These are phyloP conservation scores for Polydrusus cervinus DNA, from an alignment of 2,888 invertebrate genomes.

Conservation along the genomic window DNA sequence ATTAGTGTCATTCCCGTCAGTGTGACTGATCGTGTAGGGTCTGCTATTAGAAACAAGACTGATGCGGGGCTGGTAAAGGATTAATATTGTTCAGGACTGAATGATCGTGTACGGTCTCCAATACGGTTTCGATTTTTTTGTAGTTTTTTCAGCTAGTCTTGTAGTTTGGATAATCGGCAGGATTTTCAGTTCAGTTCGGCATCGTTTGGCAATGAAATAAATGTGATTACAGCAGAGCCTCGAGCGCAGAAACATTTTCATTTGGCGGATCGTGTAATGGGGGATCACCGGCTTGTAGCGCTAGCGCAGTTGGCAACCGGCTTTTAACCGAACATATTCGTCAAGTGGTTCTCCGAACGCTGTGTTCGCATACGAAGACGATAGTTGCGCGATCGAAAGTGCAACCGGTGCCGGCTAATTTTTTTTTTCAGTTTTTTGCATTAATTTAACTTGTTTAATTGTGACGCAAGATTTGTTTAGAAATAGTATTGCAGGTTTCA, in stretches of 20 bases:
- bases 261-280: conserved; percentile 33
- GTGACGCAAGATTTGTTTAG: background rate
- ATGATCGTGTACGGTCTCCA: too few relatives aligned
- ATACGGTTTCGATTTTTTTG: background rate
- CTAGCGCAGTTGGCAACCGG: conserved; percentile 45
- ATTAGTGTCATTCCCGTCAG: too few relatives aligned
- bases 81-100: too few relatives aligned
- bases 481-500: background rate
- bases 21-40: too few relatives aligned
- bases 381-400: conserved; percentile 18
- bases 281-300: conserved; percentile 29
- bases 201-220: conserved; percentile 8
- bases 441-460: background rate
- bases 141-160: background rate
- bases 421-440: background rate
- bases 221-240: conserved; percentile 15
- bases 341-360: background rate
- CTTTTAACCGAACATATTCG: background rate
- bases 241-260: conserved; percentile 47
- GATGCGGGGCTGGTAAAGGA: too few relatives aligned
- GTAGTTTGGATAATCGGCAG: too few relatives aligned
- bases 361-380: conserved; percentile 15
- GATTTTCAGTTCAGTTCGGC: conserved; percentile 1
- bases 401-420: conserved; percentile 17
- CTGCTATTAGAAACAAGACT: too few relatives aligned